These are phyloP conservation scores for Malthinus flaveolus DNA, from an alignment of 2,888 invertebrate genomes.

Conservation along the genomic window DNA sequence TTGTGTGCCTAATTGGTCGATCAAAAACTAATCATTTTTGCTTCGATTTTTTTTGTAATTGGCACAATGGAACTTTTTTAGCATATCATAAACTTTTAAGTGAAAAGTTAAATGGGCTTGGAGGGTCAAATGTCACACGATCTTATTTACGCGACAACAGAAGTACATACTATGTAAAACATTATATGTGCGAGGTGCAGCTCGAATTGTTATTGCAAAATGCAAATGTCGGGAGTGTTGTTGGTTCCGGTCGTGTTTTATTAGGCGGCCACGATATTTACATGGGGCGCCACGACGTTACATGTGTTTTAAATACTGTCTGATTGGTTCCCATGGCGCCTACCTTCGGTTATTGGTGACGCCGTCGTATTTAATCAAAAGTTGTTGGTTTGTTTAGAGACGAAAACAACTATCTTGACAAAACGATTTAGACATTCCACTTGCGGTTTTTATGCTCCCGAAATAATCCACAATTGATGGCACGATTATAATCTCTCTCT, in stretches of 20 bases:
- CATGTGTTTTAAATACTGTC: slow-evolving; percentile 9
- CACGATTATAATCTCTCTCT: slow-evolving; percentile 12
- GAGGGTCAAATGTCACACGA: slow-evolving; percentile 28
- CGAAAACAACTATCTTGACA: not conserved
- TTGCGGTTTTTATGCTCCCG: slow-evolving; percentile 27
- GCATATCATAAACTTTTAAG: slow-evolving; percentile 18
- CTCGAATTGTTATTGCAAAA: slow-evolving; percentile 25
- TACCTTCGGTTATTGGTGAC: slow-evolving; percentile 20
- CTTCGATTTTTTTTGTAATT: too few relatives aligned
- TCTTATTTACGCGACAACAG: slow-evolving; percentile 23
- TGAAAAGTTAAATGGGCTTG: slow-evolving; percentile 24
- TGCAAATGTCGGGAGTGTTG: slow-evolving; percentile 29
- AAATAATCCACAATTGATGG: slow-evolving; percentile 22
- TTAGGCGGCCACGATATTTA: slow-evolving; percentile 22
- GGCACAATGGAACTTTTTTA: slow-evolving; percentile 3
- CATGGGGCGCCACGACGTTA: slow-evolving; percentile 25
- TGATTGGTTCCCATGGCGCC: slow-evolving; percentile 28
- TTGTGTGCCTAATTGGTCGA: not conserved
- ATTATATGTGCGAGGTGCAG: slow-evolving; percentile 26
- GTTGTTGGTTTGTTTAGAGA: slow-evolving; percentile 19
- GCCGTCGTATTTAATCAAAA: slow-evolving; percentile 15
- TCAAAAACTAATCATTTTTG: too few relatives aligned
- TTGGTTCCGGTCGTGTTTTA: slow-evolving; percentile 28
- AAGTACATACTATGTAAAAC: slow-evolving; percentile 18
- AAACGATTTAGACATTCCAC: slow-evolving; percentile 19